Conservation (phyloP, 2,113 vertebrate genomes). For the Perognathus longimembris region DNA sequence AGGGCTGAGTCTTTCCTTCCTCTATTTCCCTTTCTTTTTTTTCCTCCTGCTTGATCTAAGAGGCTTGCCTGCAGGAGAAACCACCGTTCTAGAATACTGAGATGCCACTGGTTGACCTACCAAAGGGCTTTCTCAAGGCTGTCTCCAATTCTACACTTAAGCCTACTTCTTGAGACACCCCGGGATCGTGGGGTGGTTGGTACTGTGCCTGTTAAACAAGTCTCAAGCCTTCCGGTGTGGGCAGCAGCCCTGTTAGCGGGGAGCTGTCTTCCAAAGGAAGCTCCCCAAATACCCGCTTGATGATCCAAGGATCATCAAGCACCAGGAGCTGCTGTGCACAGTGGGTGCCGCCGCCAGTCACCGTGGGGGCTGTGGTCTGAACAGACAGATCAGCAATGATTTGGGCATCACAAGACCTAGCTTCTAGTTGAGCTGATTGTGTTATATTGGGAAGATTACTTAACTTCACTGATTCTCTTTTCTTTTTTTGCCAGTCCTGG, state of each 20-base stretch:
- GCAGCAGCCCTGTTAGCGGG: background rate
- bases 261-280: background rate
- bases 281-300: background rate
- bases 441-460: background rate
- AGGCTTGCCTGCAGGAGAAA: background rate
- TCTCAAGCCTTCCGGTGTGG: background rate
- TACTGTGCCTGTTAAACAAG: background rate
- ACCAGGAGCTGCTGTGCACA: background rate
- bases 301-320: fast-evolving
- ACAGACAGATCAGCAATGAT: background rate
- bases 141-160: background rate
- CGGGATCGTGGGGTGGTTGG: background rate
- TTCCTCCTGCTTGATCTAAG: background rate
- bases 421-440: background rate
- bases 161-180: background rate
- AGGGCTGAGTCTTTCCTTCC: no score
- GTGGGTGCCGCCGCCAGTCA: background rate
- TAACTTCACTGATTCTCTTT: background rate
- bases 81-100: background rate
- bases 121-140: background rate
- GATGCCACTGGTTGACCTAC: background rate
- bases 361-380: background rate
- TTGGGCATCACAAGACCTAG: background rate
- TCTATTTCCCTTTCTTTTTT: background rate
- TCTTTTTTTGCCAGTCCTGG: no score